phyloP scores from a whole-genome alignment of 1,140 invertebrate species.

The Zaprionus davidi region DNA sequence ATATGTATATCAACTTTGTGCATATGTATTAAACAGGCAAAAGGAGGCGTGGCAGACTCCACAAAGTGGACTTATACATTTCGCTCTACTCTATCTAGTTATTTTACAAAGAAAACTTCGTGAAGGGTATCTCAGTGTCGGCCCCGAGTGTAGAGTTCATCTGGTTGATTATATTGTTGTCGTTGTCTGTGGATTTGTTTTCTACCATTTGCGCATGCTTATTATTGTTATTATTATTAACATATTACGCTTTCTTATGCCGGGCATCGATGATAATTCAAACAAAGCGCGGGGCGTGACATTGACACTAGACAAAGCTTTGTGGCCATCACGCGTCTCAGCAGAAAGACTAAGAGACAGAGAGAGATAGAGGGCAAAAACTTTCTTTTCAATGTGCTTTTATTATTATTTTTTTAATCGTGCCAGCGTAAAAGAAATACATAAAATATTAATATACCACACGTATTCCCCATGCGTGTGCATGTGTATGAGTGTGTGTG shows the following conservation, averaged over 20 bases:
- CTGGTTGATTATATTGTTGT: constrained; percentile 4
- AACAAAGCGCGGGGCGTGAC: constrained; percentile 67
- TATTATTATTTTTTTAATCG: constrained; percentile 6
- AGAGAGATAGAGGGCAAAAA: constrained; percentile 32
- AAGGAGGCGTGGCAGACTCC: too few relatives aligned
- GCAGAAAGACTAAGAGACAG: neutral
- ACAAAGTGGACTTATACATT: too few relatives aligned
- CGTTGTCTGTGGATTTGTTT: constrained; percentile 49
- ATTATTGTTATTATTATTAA: constrained; percentile 56
- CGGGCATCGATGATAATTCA: constrained; percentile 45
- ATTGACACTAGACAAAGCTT: constrained; percentile 66
- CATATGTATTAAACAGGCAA: too few relatives aligned
- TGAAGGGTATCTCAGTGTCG: too few relatives aligned
- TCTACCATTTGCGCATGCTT: constrained; percentile 71
- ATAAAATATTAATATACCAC: constrained; percentile 31
- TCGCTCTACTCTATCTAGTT: too few relatives aligned
- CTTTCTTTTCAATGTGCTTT: constrained; percentile 70
- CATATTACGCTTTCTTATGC: constrained; percentile 66
- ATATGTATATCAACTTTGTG: too few relatives aligned
- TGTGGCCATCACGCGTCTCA: constrained; percentile 40
- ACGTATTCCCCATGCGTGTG: neutral
- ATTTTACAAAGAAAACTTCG: too few relatives aligned
- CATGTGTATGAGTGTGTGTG: constrained; percentile 9
- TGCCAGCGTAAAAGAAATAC: constrained; percentile 4
- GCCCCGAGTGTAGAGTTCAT: too few relatives aligned